Evolutionary conservation across 2,888 invertebrate species (phyloP).

Genomic region (Meghimatium bilineatum): DNA sequence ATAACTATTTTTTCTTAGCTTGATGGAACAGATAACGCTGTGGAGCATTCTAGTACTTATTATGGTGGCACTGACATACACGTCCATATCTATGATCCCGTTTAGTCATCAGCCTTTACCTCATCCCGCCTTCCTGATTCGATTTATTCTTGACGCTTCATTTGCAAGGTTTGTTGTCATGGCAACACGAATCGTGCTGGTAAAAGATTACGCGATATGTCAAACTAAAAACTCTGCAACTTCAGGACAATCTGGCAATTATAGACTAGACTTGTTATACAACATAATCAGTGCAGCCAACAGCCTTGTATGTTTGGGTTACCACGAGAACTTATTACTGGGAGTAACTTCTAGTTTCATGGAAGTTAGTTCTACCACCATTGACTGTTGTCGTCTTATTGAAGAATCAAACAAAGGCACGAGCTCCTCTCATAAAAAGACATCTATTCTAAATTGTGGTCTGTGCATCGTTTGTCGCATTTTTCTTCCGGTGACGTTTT

Average conservation of each 20-base stretch:
- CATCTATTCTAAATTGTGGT: constrained; percentile 6
- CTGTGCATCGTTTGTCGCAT: constrained; percentile 7
- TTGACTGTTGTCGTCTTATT: constrained; percentile 10
- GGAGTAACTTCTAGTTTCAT: constrained; percentile 18
- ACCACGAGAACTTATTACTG: constrained; percentile 30
- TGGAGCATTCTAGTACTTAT: constrained; percentile 1
- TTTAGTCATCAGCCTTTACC: constrained; percentile 39
- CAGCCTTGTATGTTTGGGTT: background rate
- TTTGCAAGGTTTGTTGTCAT: constrained; percentile 22
- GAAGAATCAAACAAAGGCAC: background rate
- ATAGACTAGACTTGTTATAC: constrained; percentile 9
- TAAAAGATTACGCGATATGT: background rate
- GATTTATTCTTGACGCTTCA: constrained; percentile 16
- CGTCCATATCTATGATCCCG: constrained; percentile 8
- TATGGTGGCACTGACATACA: constrained; percentile 26
- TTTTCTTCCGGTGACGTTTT: constrained; percentile 11
- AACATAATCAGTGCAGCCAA: background rate
- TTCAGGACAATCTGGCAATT: constrained; percentile 22
- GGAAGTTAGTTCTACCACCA: constrained; percentile 17
- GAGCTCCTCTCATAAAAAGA: background rate
- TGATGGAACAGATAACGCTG: constrained; percentile 25
- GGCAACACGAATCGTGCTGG: constrained; percentile 29
- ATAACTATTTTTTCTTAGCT: background rate
- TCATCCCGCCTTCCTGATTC: constrained; percentile 25
- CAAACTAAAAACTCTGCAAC: background rate